Percentiles rank a stretch among this genome's conserved stretches.
phyloP scores from a whole-genome alignment of 2,888 invertebrate genomes.

The Synergus umbraculus region DNA sequence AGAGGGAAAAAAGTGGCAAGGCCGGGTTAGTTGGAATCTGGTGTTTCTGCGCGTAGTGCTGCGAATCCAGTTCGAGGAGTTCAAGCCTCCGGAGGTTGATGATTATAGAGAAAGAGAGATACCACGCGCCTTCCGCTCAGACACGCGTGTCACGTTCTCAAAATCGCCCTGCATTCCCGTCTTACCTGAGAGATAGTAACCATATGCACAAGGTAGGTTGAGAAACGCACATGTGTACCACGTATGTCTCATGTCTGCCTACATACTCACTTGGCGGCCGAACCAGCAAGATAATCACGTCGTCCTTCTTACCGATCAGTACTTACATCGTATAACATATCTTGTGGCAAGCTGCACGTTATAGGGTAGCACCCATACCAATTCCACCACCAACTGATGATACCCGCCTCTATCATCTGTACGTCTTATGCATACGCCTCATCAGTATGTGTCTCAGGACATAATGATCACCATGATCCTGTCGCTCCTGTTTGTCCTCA shows the following conservation, averaged over 20 bases:
- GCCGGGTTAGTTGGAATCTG: slow-evolving; percentile 16
- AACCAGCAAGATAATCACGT: slow-evolving; percentile 59
- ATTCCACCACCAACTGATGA: slow-evolving; percentile 43
- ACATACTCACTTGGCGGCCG: slow-evolving; percentile 53
- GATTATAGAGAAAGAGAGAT: slow-evolving; percentile 54
- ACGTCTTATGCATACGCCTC: slow-evolving; percentile 40
- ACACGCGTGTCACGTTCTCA: slow-evolving; percentile 72
- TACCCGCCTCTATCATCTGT: slow-evolving; percentile 25
- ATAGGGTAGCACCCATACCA: slow-evolving; percentile 13
- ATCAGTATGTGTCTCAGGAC: slow-evolving; percentile 47
- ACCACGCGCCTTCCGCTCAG: slow-evolving; percentile 69
- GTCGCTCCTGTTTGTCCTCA: slow-evolving; percentile 54
- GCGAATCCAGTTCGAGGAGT: not conserved
- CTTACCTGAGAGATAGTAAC: slow-evolving; percentile 28
- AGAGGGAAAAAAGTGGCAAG: slow-evolving; percentile 15
- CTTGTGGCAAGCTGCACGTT: slow-evolving; percentile 31
- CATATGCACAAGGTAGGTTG: slow-evolving; percentile 42
- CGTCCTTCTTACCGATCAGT: slow-evolving; percentile 54
- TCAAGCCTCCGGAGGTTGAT: slow-evolving; percentile 42
- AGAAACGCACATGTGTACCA: slow-evolving; percentile 43
- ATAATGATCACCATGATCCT: slow-evolving; percentile 48
- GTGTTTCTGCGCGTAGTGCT: not conserved
- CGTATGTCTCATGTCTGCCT: slow-evolving; percentile 35
- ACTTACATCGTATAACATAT: slow-evolving; percentile 50
- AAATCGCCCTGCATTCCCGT: slow-evolving; percentile 64